These are phyloP conservation scores for human DNA, from an alignment of 2,113 vertebrate genomes.

Conservation along the genomic window GRCh38 chr5:67155501-67156000, in stretches of 20 bases:
- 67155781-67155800: no score
- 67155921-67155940: no score
- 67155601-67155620: neutral
- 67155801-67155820: no score
- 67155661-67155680: neutral
- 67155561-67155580: neutral
- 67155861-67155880: no score
- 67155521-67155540: neutral
- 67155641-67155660: neutral
- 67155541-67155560: neutral
- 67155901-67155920: no score
- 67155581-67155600: neutral
- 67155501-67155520: neutral
- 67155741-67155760: neutral
- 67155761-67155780: neutral
- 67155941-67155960: no score
- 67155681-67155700: neutral
- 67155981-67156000: no score
- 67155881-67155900: no score
- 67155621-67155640: neutral
- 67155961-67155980: no score
- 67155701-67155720: neutral
- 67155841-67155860: no score
- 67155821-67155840: no score
- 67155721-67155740: neutral